phyloP scores from a whole-genome alignment of 2,797 vertebrate species.

The Smutsia gigantea region DNA sequence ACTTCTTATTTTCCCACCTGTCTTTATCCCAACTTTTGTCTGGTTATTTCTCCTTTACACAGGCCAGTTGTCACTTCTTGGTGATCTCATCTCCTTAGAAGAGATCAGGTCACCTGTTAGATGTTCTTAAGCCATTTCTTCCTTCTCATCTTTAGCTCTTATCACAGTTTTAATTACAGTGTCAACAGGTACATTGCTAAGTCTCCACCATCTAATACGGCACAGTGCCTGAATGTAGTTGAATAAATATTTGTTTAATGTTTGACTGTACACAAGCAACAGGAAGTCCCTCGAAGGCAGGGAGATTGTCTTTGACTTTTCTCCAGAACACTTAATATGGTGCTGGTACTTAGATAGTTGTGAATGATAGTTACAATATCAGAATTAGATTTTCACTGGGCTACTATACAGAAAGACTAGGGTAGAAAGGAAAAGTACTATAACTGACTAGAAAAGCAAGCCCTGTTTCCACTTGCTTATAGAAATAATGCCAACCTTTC shows the following conservation, averaged over 20 bases:
- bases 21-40: neutral
- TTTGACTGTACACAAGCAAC: neutral
- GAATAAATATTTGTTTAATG: neutral
- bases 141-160: neutral
- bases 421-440: neutral
- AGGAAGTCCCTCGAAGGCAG: neutral
- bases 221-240: neutral
- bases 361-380: constrained; percentile 1
- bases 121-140: neutral
- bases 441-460: neutral
- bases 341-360: neutral
- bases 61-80: neutral
- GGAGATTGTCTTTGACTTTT: neutral
- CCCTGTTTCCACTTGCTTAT: neutral
- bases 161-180: neutral
- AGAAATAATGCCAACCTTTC: neutral
- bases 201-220: neutral
- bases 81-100: neutral
- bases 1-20: neutral
- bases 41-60: neutral
- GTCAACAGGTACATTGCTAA: neutral
- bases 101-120: neutral
- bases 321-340: neutral
- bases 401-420: neutral
- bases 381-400: neutral